A percentile compares a stretch with the other conserved stretches of the same genome.
Conservation (phyloP, 1,140 invertebrate genomes). For the Aporrectodea caliginosa region DNA sequence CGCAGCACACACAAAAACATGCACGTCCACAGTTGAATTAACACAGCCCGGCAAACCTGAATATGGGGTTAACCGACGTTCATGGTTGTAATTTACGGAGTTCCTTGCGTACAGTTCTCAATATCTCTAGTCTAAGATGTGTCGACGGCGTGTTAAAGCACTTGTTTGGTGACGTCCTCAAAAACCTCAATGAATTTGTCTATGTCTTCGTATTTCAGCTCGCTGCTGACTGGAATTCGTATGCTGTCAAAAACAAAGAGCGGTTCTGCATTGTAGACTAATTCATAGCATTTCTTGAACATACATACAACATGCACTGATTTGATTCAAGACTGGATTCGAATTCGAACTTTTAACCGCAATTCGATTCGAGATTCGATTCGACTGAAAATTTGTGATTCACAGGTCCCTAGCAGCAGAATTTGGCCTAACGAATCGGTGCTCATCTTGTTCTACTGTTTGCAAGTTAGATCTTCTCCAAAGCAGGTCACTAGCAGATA, state of each 20-base stretch:
- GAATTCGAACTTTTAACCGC: too few species aligned
- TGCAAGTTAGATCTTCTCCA: neutral
- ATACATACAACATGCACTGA: neutral
- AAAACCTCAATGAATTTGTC: conserved; percentile 46
- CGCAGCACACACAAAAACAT: too few species aligned
- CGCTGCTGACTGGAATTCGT: conserved; percentile 62
- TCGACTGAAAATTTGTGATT: too few species aligned
- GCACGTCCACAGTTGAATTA: too few species aligned
- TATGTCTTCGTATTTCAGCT: conserved; percentile 62
- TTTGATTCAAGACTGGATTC: neutral
- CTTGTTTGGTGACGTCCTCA: conserved; percentile 46
- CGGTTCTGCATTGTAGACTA: neutral
- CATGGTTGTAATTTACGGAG: too few species aligned
- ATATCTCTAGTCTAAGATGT: too few species aligned
- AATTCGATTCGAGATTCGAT: too few species aligned
- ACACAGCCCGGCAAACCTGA: too few species aligned
- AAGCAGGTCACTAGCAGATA: neutral
- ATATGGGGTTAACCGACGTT: too few species aligned
- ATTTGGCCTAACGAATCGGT: neutral
- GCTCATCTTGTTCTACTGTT: neutral
- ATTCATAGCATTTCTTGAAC: neutral
- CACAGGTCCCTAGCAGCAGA: too few species aligned
- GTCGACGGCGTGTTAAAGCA: conserved; percentile 6
- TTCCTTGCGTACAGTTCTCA: too few species aligned
- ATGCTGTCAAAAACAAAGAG: conserved; percentile 57